Evolutionary conservation across 2,113 vertebrate species (phyloP).

Genomic region (Ceuthmochares aereus): DNA sequence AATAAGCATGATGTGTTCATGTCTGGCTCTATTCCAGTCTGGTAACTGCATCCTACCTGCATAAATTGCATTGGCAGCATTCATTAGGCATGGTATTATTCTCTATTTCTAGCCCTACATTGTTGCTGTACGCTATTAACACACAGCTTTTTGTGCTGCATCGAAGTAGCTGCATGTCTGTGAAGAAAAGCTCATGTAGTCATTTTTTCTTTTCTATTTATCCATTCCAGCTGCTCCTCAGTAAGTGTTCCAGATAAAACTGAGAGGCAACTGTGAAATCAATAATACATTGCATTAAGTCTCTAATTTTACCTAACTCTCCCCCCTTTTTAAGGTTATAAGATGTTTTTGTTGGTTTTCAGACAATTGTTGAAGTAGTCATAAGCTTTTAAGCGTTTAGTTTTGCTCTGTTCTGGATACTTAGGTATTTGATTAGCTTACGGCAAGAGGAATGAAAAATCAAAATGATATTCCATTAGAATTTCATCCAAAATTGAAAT

Average conservation of each 20-base stretch:
- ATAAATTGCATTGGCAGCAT: conserved; percentile 33
- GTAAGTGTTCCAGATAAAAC: background rate
- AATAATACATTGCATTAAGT: background rate
- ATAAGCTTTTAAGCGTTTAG: background rate
- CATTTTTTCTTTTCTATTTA: background rate
- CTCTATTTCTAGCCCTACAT: background rate
- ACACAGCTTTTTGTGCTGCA: background rate
- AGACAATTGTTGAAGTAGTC: background rate
- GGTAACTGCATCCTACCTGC: conserved; percentile 23
- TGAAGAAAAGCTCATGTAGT: background rate
- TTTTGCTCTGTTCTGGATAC: background rate
- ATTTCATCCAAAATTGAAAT: background rate
- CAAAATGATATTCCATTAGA: background rate
- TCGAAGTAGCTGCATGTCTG: background rate
- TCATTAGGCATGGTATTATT: conserved; percentile 17
- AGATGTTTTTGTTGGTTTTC: background rate
- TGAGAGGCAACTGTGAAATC: background rate
- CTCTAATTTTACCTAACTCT: background rate
- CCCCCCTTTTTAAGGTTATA: background rate
- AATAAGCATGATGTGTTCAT: background rate
- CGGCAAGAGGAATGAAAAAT: background rate
- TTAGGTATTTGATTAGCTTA: background rate
- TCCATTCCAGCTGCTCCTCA: background rate
- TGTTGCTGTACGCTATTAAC: background rate
- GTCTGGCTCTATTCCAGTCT: background rate